Evolutionary conservation across 2,797 vertebrate genomes (phyloP), one percentile per base, ranked within the genome.

Genomic region (Eurystomus glaucurus): DNA sequence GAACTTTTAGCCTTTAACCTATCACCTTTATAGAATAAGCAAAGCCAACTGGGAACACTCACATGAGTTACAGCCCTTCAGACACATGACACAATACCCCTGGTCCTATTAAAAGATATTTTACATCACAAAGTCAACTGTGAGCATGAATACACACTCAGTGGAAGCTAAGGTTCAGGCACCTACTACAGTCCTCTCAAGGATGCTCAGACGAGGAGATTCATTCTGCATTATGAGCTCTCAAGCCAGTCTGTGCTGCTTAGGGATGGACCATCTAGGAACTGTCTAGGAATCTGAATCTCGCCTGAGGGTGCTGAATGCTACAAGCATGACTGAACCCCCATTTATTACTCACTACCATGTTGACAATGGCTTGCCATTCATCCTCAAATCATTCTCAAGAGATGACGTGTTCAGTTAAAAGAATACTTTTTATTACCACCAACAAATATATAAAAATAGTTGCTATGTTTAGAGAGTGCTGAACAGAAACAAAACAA

Each of bases 401-500:
- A 66, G 21, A 55, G 45, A 83, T 52, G 6, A 87, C 1, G 6
- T 45, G 54, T 45, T 89, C 74, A 70, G 35, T 87, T 72, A 55
- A 78, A 93, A 82, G 81, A 75, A 75, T 31, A 64, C 7, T 72
- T 91, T 46, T 66, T 65, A 86, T 51, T 79, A 79, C 31, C 6
- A 91, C 39, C 84, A 91, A 14, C n/a, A 85, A 87, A 91, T 18
- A 72, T 6, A 37, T 41, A 85, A 91, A 92, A 93, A 91, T 60
- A 96, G 66, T 70, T 66, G 55, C 41, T 88, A 29, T 76, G 39
- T 94, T 95, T 96, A 92, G 62, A 94, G 39, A 94, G 35, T 6
- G 2, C 35, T 43, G n/a, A 94, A 85, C 29, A 93, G 81, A 92
- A 95, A 94, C 58, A 87, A 92, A 87, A 69, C 54, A 89, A 90